Conservation (phyloP, 2,797 vertebrate genomes). For the Pteropus rufus region DNA sequence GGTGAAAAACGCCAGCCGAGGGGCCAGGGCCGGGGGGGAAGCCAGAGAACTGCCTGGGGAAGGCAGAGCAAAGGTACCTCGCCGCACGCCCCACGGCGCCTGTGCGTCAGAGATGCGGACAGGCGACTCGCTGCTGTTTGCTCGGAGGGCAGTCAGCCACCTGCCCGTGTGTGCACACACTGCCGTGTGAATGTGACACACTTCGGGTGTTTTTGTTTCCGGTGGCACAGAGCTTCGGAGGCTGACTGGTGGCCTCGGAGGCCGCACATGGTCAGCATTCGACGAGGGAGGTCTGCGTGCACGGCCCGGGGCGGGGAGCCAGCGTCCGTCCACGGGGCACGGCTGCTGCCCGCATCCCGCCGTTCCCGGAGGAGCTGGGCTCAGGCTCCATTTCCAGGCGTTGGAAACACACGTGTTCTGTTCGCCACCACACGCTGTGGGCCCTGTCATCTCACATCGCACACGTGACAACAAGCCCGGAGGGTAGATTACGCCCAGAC, state of each 20-base stretch:
- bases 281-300: too few relatives aligned
- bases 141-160: not conserved
- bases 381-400: not conserved
- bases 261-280: too few relatives aligned
- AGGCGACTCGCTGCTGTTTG: fast-evolving
- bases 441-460: not conserved
- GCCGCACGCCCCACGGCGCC: too few relatives aligned
- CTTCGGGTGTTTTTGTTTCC: not conserved
- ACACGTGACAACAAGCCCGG: not conserved
- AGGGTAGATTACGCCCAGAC: not conserved
- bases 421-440: not conserved
- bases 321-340: too few relatives aligned
- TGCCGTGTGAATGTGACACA: too few relatives aligned
- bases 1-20: not conserved
- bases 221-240: not conserved
- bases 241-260: too few relatives aligned
- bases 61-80: fast-evolving
- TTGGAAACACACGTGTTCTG: not conserved
- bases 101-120: too few relatives aligned
- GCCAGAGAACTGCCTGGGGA: too few relatives aligned
- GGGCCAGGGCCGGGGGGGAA: not conserved
- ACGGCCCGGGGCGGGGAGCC: too few relatives aligned
- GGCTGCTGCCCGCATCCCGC: not conserved
- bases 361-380: too few relatives aligned
- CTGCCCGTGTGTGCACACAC: too few relatives aligned